These are phyloP conservation scores for Drosophila mimetica DNA, from an alignment of 2,888 invertebrate genomes.

Conservation along the genomic window DNA sequence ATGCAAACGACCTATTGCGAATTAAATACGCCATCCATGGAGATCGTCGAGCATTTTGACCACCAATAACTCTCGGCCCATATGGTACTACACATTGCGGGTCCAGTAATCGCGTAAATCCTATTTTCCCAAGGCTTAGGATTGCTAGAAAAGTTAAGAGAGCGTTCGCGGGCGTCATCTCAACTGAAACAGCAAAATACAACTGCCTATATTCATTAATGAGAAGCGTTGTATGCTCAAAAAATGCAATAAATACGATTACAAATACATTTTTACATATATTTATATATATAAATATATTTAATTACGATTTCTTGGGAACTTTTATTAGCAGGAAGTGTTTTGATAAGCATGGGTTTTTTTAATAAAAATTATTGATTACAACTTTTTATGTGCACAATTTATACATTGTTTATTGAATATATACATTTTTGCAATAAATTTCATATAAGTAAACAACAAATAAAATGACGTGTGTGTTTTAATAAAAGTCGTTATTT, in stretches of 20 bases:
- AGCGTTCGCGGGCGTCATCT: neutral
- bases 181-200: neutral
- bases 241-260: neutral
- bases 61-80: conserved; percentile 8
- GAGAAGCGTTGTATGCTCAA: neutral
- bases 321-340: neutral
- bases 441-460: too few species aligned
- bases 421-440: too few species aligned
- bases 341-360: neutral
- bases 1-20: neutral
- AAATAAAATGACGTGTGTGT: neutral
- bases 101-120: neutral
- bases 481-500: too few species aligned
- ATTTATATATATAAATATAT: neutral
- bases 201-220: too few species aligned
- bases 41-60: neutral
- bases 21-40: conserved; percentile 19
- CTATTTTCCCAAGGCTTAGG: neutral
- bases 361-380: neutral
- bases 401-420: too few species aligned
- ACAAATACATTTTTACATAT: neutral
- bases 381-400: too few species aligned
- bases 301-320: neutral
- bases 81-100: neutral
- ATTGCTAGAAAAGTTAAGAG: neutral